Evolutionary conservation across 2,888 invertebrate species (phyloP).

Genomic region (Eremobia ochroleuca): DNA sequence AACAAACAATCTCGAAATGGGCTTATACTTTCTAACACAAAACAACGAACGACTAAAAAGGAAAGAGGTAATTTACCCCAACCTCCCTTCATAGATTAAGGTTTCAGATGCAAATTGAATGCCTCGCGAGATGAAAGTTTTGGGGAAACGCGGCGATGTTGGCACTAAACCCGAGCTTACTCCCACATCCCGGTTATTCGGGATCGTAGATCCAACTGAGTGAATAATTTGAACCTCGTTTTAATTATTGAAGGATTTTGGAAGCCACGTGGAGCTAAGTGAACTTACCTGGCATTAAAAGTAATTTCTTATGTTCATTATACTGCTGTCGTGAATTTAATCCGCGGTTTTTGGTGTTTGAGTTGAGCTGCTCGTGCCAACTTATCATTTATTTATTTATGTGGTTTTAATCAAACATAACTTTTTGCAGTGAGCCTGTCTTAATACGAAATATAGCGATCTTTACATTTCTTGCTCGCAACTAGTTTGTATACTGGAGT

Average conservation of each 20-base stretch:
- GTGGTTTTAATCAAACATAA: background rate
- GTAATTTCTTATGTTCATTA: constrained; percentile 62
- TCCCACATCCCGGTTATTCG: constrained; percentile 68
- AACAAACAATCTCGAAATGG: constrained; percentile 72
- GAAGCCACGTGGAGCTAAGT: constrained; percentile 54
- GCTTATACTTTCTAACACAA: constrained; percentile 76
- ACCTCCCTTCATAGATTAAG: constrained; percentile 74
- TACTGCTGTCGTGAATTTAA: constrained; percentile 16
- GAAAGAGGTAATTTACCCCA: constrained; percentile 64
- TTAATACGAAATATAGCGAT: background rate
- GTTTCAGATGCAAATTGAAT: constrained; percentile 85
- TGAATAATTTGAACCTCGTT: constrained; percentile 79
- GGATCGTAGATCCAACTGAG: constrained; percentile 69
- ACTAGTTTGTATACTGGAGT: background rate
- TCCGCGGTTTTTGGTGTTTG: constrained; percentile 13
- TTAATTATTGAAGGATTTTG: constrained; percentile 78
- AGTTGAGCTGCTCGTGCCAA: constrained; percentile 7
- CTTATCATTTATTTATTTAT: constrained; percentile 16
- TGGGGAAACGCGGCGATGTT: constrained; percentile 67
- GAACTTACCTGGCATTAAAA: constrained; percentile 62
- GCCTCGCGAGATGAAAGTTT: constrained; percentile 79
- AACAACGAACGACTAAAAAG: constrained; percentile 60
- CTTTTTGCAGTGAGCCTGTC: background rate
- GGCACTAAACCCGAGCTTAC: constrained; percentile 73
- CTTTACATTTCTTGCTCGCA: background rate